Evolutionary conservation across 2,797 vertebrate genomes (phyloP).

Genomic region (Sebastes elongatus): DNA sequence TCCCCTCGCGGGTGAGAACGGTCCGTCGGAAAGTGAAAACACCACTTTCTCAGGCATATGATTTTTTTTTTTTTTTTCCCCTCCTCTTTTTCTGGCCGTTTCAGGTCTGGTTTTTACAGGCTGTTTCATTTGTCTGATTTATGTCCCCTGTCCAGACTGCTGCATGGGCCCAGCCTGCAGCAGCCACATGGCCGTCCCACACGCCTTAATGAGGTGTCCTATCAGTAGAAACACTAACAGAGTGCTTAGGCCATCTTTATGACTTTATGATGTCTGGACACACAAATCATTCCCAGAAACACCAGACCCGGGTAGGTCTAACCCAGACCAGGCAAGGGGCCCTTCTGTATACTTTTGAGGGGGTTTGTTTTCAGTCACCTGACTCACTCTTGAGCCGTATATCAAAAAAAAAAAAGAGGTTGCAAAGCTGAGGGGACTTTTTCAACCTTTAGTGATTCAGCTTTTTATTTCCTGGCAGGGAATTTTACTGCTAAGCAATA

Average conservation of each 20-base stretch:
- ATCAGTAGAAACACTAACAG: constrained; percentile 85
- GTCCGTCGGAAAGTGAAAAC: constrained; percentile 79
- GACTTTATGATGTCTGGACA: constrained; percentile 80
- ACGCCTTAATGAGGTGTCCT: constrained; percentile 85
- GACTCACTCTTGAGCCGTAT: constrained; percentile 67
- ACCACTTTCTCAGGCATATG: constrained; percentile 77
- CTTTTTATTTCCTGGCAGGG: constrained; percentile 76
- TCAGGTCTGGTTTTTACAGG: constrained; percentile 85
- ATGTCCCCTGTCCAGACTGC: constrained; percentile 82
- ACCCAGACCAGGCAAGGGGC: constrained; percentile 59
- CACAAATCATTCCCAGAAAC: constrained; percentile 82
- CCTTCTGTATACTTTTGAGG: constrained; percentile 61
- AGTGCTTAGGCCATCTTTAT: constrained; percentile 83
- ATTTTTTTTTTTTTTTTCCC: constrained; percentile 54
- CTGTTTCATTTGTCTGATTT: constrained; percentile 87
- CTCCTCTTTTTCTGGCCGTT: constrained; percentile 74
- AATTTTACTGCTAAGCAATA: constrained; percentile 68
- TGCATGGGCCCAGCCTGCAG: constrained; percentile 73
- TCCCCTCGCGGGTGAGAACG: constrained; percentile 70
- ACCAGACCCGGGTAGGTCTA: constrained; percentile 54
- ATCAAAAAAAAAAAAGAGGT: constrained; percentile 33
- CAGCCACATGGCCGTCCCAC: constrained; percentile 81
- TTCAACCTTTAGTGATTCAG: constrained; percentile 70
- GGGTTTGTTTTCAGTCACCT: constrained; percentile 72
- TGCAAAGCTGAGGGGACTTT: constrained; percentile 62